Percentiles rank a stretch among this genome's conserved stretches.
Evolutionary conservation across 2,888 invertebrate genomes (phyloP).

Genomic region (Diploptera punctata): DNA sequence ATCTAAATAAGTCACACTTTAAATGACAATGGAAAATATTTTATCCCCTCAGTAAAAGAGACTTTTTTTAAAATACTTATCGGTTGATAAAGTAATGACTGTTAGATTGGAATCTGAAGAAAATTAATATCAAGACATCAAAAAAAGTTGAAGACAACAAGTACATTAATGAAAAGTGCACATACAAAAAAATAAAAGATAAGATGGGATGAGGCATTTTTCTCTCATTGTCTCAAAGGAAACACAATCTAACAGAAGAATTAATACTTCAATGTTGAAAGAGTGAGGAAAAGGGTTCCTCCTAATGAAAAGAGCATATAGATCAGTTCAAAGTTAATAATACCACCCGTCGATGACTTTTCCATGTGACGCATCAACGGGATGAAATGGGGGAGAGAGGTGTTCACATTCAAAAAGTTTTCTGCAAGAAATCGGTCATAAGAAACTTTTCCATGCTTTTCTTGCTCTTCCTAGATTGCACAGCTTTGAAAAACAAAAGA

Average conservation of each 20-base stretch:
- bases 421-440: constrained; percentile 11
- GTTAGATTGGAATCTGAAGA: constrained; percentile 10
- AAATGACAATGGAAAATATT: too few relatives aligned
- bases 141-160: not conserved
- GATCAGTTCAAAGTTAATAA: constrained; percentile 28
- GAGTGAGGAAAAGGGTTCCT: constrained; percentile 32
- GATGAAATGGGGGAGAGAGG: not conserved
- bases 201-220: not conserved
- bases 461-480: constrained; percentile 29
- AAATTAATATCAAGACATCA: constrained; percentile 16
- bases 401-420: constrained; percentile 19
- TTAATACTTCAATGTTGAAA: constrained; percentile 31
- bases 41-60: too few relatives aligned
- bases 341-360: not conserved
- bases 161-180: constrained; percentile 8
- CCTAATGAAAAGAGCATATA: constrained; percentile 33
- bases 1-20: too few relatives aligned
- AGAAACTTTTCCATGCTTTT: constrained; percentile 5
- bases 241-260: constrained; percentile 2
- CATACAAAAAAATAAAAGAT: not conserved
- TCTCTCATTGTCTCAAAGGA: constrained; percentile 8
- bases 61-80: not conserved
- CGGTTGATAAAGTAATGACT: constrained; percentile 13
- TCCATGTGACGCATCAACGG: not conserved
- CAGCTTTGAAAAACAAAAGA: constrained; percentile 35